Evolutionary conservation across 2,113 vertebrate species (phyloP), one percentile per base, ranked within the genome.

Genomic region (Megaleporinus macrocephalus): DNA sequence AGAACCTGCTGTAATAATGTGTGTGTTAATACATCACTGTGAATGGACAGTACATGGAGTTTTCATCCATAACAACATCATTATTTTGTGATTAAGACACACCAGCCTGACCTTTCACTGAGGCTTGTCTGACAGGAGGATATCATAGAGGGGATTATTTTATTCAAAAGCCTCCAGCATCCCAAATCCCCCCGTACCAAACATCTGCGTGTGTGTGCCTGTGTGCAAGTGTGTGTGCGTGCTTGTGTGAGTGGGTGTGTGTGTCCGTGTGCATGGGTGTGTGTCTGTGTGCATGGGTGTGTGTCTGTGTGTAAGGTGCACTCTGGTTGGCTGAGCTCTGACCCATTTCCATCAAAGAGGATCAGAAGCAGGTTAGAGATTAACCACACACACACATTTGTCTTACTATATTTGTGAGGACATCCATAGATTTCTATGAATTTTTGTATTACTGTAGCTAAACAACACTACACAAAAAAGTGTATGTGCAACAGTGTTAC

Each of bases 361-460:
- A 86, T 80, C 53, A 47, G 86, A 86, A 89, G 79, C 93, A 92
- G 89, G 89, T 93, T 93, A 90, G 53, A 89, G 89, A 89, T 93
- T 88, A 92, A 89, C 81, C 70, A 26, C 26, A 51, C 20, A 61
- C 24, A 10, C 1, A 26, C 30, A 20, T n/a, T n/a, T n/a, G n/a
- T n/a, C n/a, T n/a, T n/a, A n/a, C n/a, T n/a, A n/a, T n/a, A n/a
- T n/a, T n/a, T n/a, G n/a, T n/a, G n/a, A n/a, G n/a, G n/a, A n/a
- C n/a, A n/a, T n/a, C n/a, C n/a, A n/a, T n/a, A n/a, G n/a, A n/a
- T n/a, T n/a, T n/a, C n/a, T n/a, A n/a, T n/a, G n/a, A n/a, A n/a
- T n/a, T n/a, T n/a, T n/a, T n/a, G n/a, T n/a, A 33, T 59, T 16
- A 41, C 15, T 26, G 36, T n/a, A 22, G 62, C 30, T 33, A 7